Conservation (phyloP, 2,797 vertebrate species). For the Acrossocheilus wenchowensis region DNA sequence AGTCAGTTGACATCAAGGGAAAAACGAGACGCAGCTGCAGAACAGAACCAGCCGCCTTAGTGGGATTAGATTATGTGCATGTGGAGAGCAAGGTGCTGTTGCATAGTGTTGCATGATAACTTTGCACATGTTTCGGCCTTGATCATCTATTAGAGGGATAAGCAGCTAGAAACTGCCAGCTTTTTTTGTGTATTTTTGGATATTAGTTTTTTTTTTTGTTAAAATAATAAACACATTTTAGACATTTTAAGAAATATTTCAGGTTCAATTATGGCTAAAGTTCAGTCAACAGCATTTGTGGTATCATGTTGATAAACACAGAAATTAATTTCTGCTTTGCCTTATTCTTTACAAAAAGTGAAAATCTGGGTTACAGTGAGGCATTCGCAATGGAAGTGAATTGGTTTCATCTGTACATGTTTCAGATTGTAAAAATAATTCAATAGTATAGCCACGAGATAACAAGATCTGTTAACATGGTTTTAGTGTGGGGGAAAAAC, state of each 20-base stretch:
- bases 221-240: neutral
- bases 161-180: neutral
- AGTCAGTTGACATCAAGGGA: constrained; percentile 31
- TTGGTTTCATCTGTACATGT: neutral
- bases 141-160: neutral
- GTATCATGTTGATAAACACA: neutral
- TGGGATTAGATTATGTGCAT: constrained; percentile 25
- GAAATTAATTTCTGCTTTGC: neutral
- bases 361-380: neutral
- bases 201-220: neutral
- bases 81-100: constrained; percentile 11
- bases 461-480: neutral
- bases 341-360: neutral
- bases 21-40: constrained; percentile 38
- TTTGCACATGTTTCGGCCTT: neutral
- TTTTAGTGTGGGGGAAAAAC: neutral
- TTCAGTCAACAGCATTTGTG: neutral
- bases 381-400: neutral
- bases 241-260: neutral
- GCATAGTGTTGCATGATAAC: constrained; percentile 26
- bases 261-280: neutral
- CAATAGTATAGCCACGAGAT: neutral
- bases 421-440: neutral
- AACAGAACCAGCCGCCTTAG: constrained; percentile 10
- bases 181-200: neutral